Evolutionary conservation across 2,113 vertebrate species (phyloP).

Genomic region (Candoia aspera): DNA sequence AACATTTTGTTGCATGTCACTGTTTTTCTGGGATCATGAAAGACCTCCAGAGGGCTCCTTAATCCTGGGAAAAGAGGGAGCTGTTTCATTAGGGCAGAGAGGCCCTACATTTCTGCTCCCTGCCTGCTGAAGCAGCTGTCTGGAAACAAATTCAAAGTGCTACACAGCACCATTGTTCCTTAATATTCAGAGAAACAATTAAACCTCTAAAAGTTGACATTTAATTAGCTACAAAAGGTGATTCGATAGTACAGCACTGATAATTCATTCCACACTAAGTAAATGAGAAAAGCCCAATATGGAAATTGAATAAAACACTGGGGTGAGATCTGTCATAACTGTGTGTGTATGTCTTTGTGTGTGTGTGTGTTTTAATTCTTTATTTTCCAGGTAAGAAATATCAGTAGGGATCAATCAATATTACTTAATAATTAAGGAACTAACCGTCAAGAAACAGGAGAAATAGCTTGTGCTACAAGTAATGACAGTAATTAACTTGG

Average conservation of each 20-base stretch:
- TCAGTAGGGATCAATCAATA: background rate
- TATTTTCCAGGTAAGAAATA: background rate
- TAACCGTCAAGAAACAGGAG: background rate
- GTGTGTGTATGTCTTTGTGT: background rate
- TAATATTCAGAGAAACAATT: background rate
- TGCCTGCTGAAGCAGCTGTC: background rate
- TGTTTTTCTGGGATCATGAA: background rate
- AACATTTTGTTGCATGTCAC: background rate
- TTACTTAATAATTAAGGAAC: background rate
- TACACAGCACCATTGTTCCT: background rate
- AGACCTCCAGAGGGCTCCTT: background rate
- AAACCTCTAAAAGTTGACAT: background rate
- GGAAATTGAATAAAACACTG: background rate
- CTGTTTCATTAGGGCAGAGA: background rate
- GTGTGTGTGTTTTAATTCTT: background rate
- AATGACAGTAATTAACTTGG: background rate
- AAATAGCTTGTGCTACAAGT: background rate
- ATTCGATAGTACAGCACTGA: background rate
- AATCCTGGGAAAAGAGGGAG: background rate
- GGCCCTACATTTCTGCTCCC: background rate
- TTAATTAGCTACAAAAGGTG: background rate
- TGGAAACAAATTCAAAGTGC: background rate
- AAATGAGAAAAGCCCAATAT: background rate
- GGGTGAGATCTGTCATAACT: background rate
- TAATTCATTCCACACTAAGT: background rate